These are phyloP conservation scores for Luperina nickerlii DNA, from an alignment of 2,888 invertebrate species.

Conservation along the genomic window DNA sequence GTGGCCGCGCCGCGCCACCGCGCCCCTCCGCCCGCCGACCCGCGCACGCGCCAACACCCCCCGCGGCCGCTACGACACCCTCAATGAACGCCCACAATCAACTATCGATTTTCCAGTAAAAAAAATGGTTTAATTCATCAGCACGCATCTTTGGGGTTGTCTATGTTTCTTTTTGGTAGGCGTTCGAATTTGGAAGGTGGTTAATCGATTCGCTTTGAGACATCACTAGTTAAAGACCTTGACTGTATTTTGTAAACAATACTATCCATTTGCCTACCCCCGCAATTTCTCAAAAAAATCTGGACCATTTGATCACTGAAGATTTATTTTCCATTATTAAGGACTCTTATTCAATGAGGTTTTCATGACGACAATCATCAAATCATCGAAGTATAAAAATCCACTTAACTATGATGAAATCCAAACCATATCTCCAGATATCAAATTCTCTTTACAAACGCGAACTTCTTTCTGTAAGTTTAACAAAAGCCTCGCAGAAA, in stretches of 20 bases:
- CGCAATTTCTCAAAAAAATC: not conserved
- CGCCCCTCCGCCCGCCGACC: constrained; percentile 84
- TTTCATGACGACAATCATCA: not conserved
- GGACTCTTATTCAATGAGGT: not conserved
- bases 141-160: constrained; percentile 66
- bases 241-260: not conserved
- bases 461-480: constrained; percentile 14
- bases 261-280: not conserved
- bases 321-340: not conserved
- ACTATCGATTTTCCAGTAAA: constrained; percentile 86
- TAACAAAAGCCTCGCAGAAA: constrained; percentile 33
- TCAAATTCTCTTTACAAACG: constrained; percentile 25
- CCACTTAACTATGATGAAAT: constrained; percentile 16
- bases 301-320: not conserved
- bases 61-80: constrained; percentile 78
- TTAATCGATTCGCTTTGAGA: constrained; percentile 1
- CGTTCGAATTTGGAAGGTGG: constrained; percentile 24
- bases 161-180: constrained; percentile 54
- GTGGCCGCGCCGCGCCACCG: constrained; percentile 85
- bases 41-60: constrained; percentile 83
- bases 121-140: constrained; percentile 72
- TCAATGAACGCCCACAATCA: constrained; percentile 86
- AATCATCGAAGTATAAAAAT: constrained; percentile 8
- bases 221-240: not conserved
- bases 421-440: constrained; percentile 6